A percentile compares a stretch with the other conserved stretches of the same genome.
These are phyloP conservation scores for Tetragnatha montana DNA, from an alignment of 2,888 invertebrate species.

Conservation along the genomic window DNA sequence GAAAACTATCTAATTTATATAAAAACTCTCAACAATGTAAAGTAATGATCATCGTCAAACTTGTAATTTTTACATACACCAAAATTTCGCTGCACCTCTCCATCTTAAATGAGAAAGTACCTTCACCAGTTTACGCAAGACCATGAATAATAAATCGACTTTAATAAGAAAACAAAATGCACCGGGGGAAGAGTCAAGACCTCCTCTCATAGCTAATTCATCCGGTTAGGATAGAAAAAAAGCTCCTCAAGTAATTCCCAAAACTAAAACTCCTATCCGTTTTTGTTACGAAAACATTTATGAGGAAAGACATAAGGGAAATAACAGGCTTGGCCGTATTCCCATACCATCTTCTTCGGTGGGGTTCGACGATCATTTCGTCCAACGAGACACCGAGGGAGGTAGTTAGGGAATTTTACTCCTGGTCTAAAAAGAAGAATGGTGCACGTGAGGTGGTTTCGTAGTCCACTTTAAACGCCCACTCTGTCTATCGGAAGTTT, in stretches of 20 bases:
- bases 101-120: no score
- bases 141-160: neutral
- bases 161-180: neutral
- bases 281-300: neutral
- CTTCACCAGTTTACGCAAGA: neutral
- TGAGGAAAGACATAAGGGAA: neutral
- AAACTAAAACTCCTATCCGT: neutral
- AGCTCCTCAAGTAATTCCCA: neutral
- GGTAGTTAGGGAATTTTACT: neutral
- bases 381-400: neutral
- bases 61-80: no score
- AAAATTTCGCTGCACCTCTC: no score
- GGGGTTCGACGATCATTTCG: neutral
- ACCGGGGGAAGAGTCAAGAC: neutral
- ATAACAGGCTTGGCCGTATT: neutral
- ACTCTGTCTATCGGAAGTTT: neutral
- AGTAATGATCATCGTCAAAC: no score
- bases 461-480: neutral
- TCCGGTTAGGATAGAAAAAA: neutral
- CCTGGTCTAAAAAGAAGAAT: neutral
- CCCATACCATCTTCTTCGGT: neutral
- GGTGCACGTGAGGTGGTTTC: neutral
- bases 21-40: no score
- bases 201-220: neutral
- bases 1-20: no score